Conservation (phyloP, 2,888 invertebrate species). For the Hoplodrina ambigua region DNA sequence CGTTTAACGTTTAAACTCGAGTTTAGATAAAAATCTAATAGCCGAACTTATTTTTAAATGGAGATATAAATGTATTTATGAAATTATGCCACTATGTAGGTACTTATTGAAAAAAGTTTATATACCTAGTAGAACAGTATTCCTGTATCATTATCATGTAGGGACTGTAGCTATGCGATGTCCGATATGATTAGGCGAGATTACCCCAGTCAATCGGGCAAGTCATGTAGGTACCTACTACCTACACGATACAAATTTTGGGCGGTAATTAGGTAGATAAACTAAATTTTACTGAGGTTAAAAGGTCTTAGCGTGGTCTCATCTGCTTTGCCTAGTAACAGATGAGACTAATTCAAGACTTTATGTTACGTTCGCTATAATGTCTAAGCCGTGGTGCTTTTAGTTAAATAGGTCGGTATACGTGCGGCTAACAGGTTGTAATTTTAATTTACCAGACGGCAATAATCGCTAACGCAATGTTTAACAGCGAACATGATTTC, state of each 20-base stretch:
- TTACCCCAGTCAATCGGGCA: not conserved
- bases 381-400: not conserved
- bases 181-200: not conserved
- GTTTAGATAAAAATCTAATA: slow-evolving; percentile 18
- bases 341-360: not conserved
- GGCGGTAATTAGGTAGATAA: slow-evolving; percentile 4
- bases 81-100: not conserved
- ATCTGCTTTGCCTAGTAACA: no score
- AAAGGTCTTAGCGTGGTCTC: no score
- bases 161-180: not conserved
- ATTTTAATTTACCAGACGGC: slow-evolving; percentile 2
- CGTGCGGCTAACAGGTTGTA: not conserved
- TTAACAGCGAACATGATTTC: slow-evolving; percentile 2
- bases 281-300: no score
- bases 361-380: not conserved
- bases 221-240: slow-evolving; percentile 1
- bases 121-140: not conserved
- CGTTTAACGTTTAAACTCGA: slow-evolving; percentile 21
- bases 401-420: not conserved
- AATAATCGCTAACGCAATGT: slow-evolving; percentile 22
- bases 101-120: not conserved
- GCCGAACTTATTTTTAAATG: slow-evolving; percentile 23
- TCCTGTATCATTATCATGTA: not conserved
- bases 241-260: not conserved
- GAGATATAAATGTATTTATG: slow-evolving; percentile 14